Percentiles rank a stretch among this genome's conserved stretches.
These are phyloP conservation scores for Pachyseris speciosa DNA, from an alignment of 64 coral and sea anemone species.

Conservation along the genomic window DNA sequence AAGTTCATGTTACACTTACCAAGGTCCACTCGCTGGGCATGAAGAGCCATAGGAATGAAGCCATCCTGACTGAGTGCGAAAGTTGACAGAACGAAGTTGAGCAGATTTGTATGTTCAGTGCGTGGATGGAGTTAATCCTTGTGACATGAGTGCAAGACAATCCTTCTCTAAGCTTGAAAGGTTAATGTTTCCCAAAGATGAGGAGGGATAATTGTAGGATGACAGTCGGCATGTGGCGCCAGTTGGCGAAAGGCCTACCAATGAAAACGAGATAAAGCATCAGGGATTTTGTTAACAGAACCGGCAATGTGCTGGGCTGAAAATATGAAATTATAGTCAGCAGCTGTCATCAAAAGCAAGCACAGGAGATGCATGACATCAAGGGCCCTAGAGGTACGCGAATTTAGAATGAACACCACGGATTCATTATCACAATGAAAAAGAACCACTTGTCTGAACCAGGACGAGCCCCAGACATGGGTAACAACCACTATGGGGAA, in stretches of 20 bases:
- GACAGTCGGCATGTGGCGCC: not conserved
- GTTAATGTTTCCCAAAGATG: not conserved
- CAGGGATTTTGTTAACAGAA: not conserved
- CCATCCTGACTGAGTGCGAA: not conserved
- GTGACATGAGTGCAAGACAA: not conserved
- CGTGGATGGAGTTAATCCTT: conserved; percentile 9
- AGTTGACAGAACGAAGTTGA: conserved; percentile 28
- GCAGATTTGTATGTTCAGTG: not conserved
- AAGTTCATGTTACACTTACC: too few species aligned
- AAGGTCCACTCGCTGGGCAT: not conserved
- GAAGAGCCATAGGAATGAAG: not conserved
- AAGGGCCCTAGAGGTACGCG: not conserved
- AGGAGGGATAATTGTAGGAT: not conserved
- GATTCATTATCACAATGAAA: too few species aligned
- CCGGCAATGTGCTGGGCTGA: conserved; percentile 19
- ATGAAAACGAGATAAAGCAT: conserved; percentile 33
- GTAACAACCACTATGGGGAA: too few species aligned
- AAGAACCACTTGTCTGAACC: too few species aligned
- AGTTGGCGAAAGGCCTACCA: conserved; percentile 1
- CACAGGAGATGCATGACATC: conserved; percentile 11
- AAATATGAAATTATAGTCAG: not conserved
- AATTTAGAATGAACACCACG: too few species aligned
- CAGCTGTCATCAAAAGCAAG: not conserved
- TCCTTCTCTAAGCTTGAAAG: not conserved
- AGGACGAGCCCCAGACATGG: too few species aligned